Base-by-base conservation (phyloP, 1,140 invertebrate species). In the Eriosoma lanigerum region DNA sequence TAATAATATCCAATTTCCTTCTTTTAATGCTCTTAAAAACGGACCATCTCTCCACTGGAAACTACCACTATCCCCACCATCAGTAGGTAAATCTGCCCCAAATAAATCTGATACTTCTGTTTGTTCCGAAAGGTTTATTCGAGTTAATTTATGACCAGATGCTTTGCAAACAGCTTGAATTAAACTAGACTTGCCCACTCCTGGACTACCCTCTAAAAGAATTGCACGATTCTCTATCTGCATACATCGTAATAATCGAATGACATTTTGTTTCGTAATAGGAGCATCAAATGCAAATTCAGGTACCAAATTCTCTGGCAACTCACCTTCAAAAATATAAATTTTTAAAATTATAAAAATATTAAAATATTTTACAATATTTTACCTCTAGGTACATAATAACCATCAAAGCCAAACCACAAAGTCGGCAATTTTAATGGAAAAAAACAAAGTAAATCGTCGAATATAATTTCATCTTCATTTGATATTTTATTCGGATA, bases 101-200 rank as follows among this genome's bases (percentile, higher is more conserved):
- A 99, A 99, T 19, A 99, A 88, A 88, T 99, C 98, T 24, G 93
- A 94, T 66, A 99, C 90, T 88, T 99, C 98, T 0, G 98, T 99
- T 88, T 99, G 98, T 85, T 99, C 98, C 58, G 97, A 99, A 17
- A 99, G 88, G 89, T 99, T 99, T 62, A 99, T 96, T 54, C 98
- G 87, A 19, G 97, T 91, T 12, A 99, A 81, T 75, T 81, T 21
- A 81, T 96, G 89, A 1, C 94, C 93, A 32, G 95, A 91, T 6
- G 90, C 90, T 85, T 91, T 92, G 0, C 96, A 97, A 21, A 99
- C 87, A n/a, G 96, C 96, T 66, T 92, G 90, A 3, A 99, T 92
- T 62, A 98, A 88, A 84, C 94, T 97, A 0, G 98, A 99, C 88
- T 99, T 99, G 6, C 98, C 98, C 54, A 98, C 97, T 5, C 98